Conservation (phyloP, 2,113 vertebrate genomes). For the Mola mola region DNA sequence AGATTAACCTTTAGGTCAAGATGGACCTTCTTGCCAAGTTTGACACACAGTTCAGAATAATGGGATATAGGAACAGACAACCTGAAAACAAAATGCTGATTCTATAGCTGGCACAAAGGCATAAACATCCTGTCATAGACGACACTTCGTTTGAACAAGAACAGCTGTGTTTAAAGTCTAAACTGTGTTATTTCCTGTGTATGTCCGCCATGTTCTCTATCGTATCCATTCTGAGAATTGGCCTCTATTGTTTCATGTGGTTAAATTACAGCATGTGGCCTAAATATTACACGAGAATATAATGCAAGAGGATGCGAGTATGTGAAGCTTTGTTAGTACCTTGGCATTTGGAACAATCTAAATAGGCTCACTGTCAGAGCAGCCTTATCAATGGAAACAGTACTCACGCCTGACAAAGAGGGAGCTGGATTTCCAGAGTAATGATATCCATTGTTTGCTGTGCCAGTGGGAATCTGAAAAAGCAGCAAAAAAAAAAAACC, state of each 20-base stretch:
- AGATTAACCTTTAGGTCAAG: too few species aligned
- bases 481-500: neutral
- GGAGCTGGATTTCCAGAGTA: slow-evolving; percentile 66
- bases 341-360: neutral
- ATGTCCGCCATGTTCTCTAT: neutral
- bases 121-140: too few species aligned
- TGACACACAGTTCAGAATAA: too few species aligned
- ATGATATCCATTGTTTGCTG: slow-evolving; percentile 89
- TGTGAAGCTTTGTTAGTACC: neutral
- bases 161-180: too few species aligned
- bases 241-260: neutral
- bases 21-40: too few species aligned
- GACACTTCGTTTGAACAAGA: too few species aligned
- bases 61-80: too few species aligned
- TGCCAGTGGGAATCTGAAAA: slow-evolving; percentile 53
- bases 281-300: neutral
- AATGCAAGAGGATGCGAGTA: neutral
- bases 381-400: neutral
- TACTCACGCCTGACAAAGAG: slow-evolving; percentile 85
- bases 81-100: too few species aligned
- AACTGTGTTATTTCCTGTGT: too few species aligned
- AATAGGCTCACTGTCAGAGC: neutral
- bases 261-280: neutral
- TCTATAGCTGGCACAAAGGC: too few species aligned
- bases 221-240: neutral